Evolutionary conservation across 2,797 vertebrate species (phyloP).

Genomic region (Neoniphon sammara): DNA sequence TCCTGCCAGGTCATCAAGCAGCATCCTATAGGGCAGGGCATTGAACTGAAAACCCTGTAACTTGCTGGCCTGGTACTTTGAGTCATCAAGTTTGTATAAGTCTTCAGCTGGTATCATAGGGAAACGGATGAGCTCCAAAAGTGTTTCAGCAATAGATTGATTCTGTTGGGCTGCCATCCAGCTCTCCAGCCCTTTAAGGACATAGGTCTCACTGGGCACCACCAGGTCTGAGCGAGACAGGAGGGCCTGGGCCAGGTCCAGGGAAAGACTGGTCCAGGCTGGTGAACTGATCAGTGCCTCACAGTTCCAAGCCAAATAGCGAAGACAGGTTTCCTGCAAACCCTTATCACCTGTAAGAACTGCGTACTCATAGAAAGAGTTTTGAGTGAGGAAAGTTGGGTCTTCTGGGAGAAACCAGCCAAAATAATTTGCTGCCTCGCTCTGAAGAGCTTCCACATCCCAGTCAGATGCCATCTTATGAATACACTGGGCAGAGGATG

Average conservation of each 20-base stretch:
- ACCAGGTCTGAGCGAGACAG: conserved; percentile 71
- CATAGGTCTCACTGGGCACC: conserved; percentile 60
- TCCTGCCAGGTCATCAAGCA: conserved; percentile 40
- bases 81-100: conserved; percentile 62
- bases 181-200: conserved; percentile 68
- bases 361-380: conserved; percentile 65
- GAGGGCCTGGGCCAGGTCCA: conserved; percentile 50
- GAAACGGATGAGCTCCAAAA: conserved; percentile 70
- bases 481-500: conserved; percentile 63
- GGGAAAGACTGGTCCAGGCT: conserved; percentile 59
- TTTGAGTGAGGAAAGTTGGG: conserved; percentile 52
- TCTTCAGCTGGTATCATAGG: conserved; percentile 73
- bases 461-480: conserved; percentile 74
- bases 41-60: conserved; percentile 77
- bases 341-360: conserved; percentile 30
- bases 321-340: conserved; percentile 66
- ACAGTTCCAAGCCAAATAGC: conserved; percentile 79
- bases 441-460: conserved; percentile 57
- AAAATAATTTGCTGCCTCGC: conserved; percentile 58
- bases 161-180: conserved; percentile 58
- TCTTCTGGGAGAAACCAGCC: conserved; percentile 69
- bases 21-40: conserved; percentile 48
- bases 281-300: conserved; percentile 54
- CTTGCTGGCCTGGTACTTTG: conserved; percentile 40
- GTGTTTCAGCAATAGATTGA: background rate